phyloP scores from a whole-genome alignment of 2,888 invertebrate genomes.

The Euplexia lucipara region DNA sequence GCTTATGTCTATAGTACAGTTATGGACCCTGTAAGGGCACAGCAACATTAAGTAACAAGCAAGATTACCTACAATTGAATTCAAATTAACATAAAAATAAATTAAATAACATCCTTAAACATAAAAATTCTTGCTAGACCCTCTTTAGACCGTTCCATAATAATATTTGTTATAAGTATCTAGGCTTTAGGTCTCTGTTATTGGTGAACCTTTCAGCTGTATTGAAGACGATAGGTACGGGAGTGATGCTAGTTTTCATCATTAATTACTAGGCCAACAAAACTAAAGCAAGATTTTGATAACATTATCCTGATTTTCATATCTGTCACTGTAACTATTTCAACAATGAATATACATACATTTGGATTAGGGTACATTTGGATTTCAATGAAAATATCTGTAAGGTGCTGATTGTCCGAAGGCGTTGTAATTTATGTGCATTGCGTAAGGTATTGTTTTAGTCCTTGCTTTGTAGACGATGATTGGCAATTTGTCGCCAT shows the following conservation, averaged over 20 bases:
- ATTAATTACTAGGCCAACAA: slow-evolving; percentile 10
- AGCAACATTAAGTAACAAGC: too few species aligned
- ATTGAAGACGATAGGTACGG: slow-evolving; percentile 24
- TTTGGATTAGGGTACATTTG: too few species aligned
- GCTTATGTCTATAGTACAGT: too few species aligned
- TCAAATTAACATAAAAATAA: too few species aligned
- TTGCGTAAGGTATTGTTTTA: slow-evolving; percentile 3
- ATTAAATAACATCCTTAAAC: too few species aligned
- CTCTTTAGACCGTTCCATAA: slow-evolving; percentile 31
- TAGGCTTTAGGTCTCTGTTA: slow-evolving; percentile 22
- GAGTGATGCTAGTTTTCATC: slow-evolving; percentile 10
- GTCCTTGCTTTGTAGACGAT: slow-evolving; percentile 24
- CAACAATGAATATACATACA: too few species aligned
- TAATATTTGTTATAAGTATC: slow-evolving; percentile 51
- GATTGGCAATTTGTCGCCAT: slow-evolving; percentile 51
- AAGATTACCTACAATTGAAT: too few species aligned
- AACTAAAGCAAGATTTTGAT: neutral
- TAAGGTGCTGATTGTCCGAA: neutral
- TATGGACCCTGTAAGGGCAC: too few species aligned
- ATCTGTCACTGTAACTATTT: too few species aligned
- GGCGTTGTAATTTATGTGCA: neutral
- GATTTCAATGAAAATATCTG: neutral
- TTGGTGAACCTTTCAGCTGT: slow-evolving; percentile 13
- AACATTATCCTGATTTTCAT: too few species aligned
- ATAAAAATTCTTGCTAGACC: too few species aligned